Percentiles rank a stretch among this genome's conserved stretches.
phyloP scores from a whole-genome alignment of 2,888 invertebrate species.

The Chrysomela aeneicollis region DNA sequence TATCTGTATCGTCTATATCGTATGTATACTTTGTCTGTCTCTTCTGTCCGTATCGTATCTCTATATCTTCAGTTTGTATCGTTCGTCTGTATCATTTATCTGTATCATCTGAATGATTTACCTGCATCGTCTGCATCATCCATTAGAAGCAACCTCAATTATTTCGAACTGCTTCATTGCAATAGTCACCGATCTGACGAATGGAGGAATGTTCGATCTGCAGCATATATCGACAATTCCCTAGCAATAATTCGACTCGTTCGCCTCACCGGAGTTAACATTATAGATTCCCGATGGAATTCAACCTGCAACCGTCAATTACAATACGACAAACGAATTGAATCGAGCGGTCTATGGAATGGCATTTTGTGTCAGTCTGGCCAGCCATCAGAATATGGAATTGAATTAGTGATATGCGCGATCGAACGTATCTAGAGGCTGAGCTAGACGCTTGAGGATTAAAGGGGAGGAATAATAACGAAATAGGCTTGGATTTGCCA shows the following conservation, averaged over 20 bases:
- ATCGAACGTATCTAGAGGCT: not conserved
- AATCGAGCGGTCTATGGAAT: conserved; percentile 49
- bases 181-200: too few species aligned
- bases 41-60: too few species aligned
- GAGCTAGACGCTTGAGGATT: not conserved
- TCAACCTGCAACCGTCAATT: conserved; percentile 51
- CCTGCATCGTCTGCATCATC: too few species aligned
- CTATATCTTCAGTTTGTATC: too few species aligned
- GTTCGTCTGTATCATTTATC: too few species aligned
- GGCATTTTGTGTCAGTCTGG: conserved; percentile 45
- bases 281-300: conserved; percentile 35
- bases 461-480: not conserved
- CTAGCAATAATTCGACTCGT: not conserved
- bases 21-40: too few species aligned
- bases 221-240: conserved; percentile 13
- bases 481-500: not conserved
- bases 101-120: too few species aligned
- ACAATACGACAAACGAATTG: conserved; percentile 56
- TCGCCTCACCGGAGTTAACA: not conserved
- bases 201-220: not conserved
- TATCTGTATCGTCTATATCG: too few species aligned
- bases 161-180: too few species aligned
- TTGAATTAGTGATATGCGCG: not conserved
- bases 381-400: conserved; percentile 26
- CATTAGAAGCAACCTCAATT: too few species aligned